Evolutionary conservation across 2,888 invertebrate genomes (phyloP).

Genomic region (Mesodorylaimus sp.): DNA sequence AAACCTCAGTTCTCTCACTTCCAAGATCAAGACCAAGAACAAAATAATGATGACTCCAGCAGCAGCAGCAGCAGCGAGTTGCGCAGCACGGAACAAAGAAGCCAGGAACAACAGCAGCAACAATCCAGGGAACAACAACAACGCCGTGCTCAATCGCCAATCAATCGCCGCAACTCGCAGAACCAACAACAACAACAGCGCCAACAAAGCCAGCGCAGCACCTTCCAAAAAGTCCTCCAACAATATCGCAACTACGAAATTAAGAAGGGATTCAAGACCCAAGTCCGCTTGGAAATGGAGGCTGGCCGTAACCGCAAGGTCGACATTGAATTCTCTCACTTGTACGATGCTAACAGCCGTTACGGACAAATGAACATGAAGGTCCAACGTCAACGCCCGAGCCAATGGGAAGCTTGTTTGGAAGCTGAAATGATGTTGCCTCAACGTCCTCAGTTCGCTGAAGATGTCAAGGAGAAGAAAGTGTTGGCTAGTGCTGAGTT

Average conservation of each 20-base stretch:
- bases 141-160: too few species aligned
- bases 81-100: not conserved
- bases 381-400: not conserved
- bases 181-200: too few species aligned
- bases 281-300: not conserved
- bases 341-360: not conserved
- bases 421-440: slow-evolving; percentile 6
- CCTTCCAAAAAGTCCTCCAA: not conserved
- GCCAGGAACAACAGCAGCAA: slow-evolving; percentile 1
- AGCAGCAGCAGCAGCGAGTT: not conserved
- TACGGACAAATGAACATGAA: not conserved
- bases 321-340: not conserved
- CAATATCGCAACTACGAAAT: not conserved
- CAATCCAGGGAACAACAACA: not conserved
- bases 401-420: slow-evolving; percentile 2
- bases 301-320: not conserved
- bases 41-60: not conserved
- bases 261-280: not conserved
- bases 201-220: too few species aligned
- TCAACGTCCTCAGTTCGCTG: not conserved
- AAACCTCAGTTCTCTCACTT: too few species aligned
- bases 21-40: too few species aligned
- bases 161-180: too few species aligned
- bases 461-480: slow-evolving; percentile 3
- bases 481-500: not conserved